Evolutionary conservation across 1,140 invertebrate species (phyloP), one percentile per base, ranked within the genome.

Genomic region (Papilio polyxenes): DNA sequence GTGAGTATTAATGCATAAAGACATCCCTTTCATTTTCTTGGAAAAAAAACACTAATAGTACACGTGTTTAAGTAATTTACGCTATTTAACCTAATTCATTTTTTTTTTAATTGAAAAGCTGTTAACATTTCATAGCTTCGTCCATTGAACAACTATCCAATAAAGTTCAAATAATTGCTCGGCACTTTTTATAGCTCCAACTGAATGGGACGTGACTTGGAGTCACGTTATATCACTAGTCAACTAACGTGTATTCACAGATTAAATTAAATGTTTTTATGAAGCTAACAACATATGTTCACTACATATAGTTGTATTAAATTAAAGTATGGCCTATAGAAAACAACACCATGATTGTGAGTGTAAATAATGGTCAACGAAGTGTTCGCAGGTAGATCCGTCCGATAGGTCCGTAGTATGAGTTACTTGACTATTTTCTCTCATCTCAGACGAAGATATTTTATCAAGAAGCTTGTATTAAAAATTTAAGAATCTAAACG

Each of bases 201-300:
- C 8, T 77, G 49, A 77, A 77, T 53, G 48, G 20, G 20, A 76
- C 75, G 75, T 77, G 75, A 77, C 75, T 77, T 17, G 20, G 48
- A 15, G 75, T 76, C 75, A 75, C 74, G 49, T 77, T 56, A 44
- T 17, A 75, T 48, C 72, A 75, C 74, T 49, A 23, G 74, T 75
- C 6, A 75, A 75, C 74, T 8, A 75, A 72, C 65, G 11, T 31
- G 62, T 65, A 65, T 72, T 72, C 11, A 72, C 37, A 72, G 31
- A 72, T 72, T 72, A 72, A 72, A 72, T 72, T 72, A 72, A 72
- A 17, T 2, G 53, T 72, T 13, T 69, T 69, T 69, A 69, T 69
- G 17, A 37, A 15, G 3, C 23, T 23, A 69, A 8, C 31, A 37
- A 37, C 11, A 69, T 37, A 69, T 59, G 56, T n/a, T 49, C 7